phyloP scores from a whole-genome alignment of 2,797 vertebrate genomes.

The Oreochromis grahami region DNA sequence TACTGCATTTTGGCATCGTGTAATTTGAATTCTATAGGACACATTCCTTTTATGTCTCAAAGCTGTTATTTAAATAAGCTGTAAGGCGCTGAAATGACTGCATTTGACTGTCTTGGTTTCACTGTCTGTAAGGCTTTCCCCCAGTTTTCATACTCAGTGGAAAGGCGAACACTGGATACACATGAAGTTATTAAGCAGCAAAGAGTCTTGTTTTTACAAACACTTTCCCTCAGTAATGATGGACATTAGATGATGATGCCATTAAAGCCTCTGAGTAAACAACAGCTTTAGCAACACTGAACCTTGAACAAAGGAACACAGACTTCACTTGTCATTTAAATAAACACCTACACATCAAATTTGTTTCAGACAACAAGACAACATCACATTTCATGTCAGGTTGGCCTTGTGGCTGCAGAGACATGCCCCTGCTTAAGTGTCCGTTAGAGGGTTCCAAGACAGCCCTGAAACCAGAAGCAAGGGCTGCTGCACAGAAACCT shows the following conservation, averaged over 20 bases:
- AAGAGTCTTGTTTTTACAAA: conserved; percentile 26
- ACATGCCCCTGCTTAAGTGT: conserved; percentile 9
- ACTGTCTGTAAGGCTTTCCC: conserved; percentile 64
- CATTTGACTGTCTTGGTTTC: conserved; percentile 45
- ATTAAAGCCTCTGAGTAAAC: conserved; percentile 40
- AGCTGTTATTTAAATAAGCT: conserved; percentile 33
- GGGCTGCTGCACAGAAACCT: background rate
- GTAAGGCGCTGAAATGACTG: conserved; percentile 73
- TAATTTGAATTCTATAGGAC: conserved; percentile 39
- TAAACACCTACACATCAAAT: conserved; percentile 66
- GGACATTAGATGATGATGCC: conserved; percentile 20
- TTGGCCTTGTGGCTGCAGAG: background rate
- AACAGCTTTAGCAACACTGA: conserved; percentile 56
- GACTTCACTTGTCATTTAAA: conserved; percentile 63
- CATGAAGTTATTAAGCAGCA: conserved; percentile 52
- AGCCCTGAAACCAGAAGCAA: background rate
- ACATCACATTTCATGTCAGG: conserved; percentile 54
- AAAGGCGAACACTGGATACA: conserved; percentile 46
- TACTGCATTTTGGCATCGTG: conserved; percentile 72
- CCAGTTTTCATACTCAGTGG: conserved; percentile 45
- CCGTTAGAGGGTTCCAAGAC: conserved; percentile 8
- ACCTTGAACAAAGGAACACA: conserved; percentile 62
- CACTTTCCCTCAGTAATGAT: background rate
- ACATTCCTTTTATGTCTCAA: conserved; percentile 57
- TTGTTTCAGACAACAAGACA: conserved; percentile 56